Conservation (phyloP, 2,888 invertebrate species). For the Glaucopsyche alexis region DNA sequence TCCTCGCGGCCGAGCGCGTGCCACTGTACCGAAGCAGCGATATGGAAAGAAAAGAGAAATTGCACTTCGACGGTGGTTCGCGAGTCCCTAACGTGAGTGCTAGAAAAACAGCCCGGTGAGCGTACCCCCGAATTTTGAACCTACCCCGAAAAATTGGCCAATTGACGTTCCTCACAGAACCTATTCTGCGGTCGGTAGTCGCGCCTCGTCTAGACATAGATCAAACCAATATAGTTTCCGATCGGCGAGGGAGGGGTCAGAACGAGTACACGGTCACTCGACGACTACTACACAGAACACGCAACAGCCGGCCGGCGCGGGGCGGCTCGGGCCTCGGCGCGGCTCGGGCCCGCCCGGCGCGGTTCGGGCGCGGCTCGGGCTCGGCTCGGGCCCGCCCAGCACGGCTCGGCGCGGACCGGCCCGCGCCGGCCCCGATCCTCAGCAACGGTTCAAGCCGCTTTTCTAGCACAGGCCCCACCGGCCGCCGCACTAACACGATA, state of each 20-base stretch:
- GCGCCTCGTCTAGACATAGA: conserved; percentile 75
- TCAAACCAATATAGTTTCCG: conserved; percentile 79
- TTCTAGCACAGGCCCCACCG: conserved; percentile 75
- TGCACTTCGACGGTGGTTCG: conserved; percentile 72
- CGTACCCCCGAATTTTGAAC: conserved; percentile 73
- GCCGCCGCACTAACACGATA: conserved; percentile 54
- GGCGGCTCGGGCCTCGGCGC: conserved; percentile 34
- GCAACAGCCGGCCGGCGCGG: conserved; percentile 59
- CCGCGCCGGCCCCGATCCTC: conserved; percentile 44
- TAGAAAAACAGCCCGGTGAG: conserved; percentile 85
- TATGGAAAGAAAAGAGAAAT: conserved; percentile 79
- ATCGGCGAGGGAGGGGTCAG: conserved; percentile 52
- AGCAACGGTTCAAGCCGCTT: conserved; percentile 71
- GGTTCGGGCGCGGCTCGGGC: too few species aligned
- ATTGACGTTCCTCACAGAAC: conserved; percentile 78
- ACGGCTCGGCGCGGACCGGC: conserved; percentile 35
- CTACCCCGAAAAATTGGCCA: conserved; percentile 75
- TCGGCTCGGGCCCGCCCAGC: not conserved
- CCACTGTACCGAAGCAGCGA: conserved; percentile 88
- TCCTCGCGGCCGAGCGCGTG: conserved; percentile 99
- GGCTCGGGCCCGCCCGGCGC: not conserved
- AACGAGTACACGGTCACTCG: conserved; percentile 70
- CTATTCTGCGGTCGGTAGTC: conserved; percentile 78
- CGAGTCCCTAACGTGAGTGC: conserved; percentile 80
- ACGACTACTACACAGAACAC: conserved; percentile 79